Conservation (phyloP, 2,888 invertebrate genomes). For the Fragum whitleyi region DNA sequence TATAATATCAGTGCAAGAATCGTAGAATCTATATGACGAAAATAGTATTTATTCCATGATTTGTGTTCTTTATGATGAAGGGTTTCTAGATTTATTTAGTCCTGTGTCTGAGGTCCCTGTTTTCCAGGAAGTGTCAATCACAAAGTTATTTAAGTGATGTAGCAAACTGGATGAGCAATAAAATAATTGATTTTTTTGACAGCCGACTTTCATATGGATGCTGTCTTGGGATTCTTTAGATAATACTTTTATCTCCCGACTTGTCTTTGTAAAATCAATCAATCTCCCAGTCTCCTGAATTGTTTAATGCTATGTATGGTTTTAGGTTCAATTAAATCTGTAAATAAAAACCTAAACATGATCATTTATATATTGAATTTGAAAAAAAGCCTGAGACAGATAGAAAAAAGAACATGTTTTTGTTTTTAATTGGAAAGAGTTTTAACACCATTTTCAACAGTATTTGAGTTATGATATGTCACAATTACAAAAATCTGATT, state of each 20-base stretch:
- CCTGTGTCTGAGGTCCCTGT: background rate
- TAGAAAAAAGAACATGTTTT: too few relatives aligned
- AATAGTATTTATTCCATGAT: too few relatives aligned
- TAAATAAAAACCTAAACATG: too few relatives aligned
- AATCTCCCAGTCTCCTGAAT: background rate
- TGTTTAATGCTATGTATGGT: slow-evolving; percentile 1
- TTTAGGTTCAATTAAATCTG: too few relatives aligned
- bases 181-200: slow-evolving; percentile 30
- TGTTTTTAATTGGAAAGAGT: too few relatives aligned
- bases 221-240: slow-evolving; percentile 10
- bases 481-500: too few relatives aligned
- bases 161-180: slow-evolving; percentile 30
- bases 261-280: slow-evolving; percentile 5
- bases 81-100: slow-evolving; percentile 3
- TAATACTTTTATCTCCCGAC: slow-evolving; percentile 9
- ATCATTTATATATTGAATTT: too few relatives aligned
- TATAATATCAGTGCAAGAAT: too few relatives aligned
- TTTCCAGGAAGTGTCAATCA: slow-evolving; percentile 24
- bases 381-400: too few relatives aligned
- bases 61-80: background rate
- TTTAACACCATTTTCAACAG: too few relatives aligned
- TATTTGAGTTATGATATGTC: too few relatives aligned
- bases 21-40: too few relatives aligned
- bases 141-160: slow-evolving; percentile 28
- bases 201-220: slow-evolving; percentile 18